Evolutionary conservation across 1,140 invertebrate genomes (phyloP), one percentile per base, ranked within the genome.

Genomic region (Alviniconcha marisindica): DNA sequence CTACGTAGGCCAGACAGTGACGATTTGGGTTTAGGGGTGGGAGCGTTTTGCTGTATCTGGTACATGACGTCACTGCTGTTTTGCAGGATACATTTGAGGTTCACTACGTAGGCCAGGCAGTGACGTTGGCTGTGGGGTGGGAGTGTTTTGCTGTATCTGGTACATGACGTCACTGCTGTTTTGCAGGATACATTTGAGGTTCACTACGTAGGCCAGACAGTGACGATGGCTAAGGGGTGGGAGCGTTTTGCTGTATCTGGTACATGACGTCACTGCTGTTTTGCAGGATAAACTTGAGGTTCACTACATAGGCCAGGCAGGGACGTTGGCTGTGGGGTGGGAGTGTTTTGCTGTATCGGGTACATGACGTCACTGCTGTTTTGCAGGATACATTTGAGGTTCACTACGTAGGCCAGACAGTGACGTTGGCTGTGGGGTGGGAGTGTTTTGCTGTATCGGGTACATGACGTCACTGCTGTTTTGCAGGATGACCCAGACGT

Each of bases 201-300:
- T 10, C 24, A 83, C 69, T 56, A 74, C 40, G 81, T 77, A 21
- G 79, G 79, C 0, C 84, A 86, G 48, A 54, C 83, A 38, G 33
- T 82, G 28, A 85, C 83, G 2, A 24, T 87, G 36, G n/a, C n/a
- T n/a, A n/a, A n/a, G 51, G 33, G n/a, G 71, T 73, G 31, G 84
- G 87, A 18, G 73, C 83, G 48, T 51, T 51, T 51, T 51, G 7
- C 18, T 7, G 7, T 7, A 51, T 51, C 7, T 51, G 48, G 48
- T 66, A 21, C 60, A n/a, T n/a, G n/a, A n/a, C n/a, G n/a, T n/a
- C n/a, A n/a, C n/a, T n/a, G n/a, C n/a, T n/a, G n/a, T 51, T 7
- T 36, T 73, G 5, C 54, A 77, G 83, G 51, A 3, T 10, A 0
- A 42, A 0, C 40, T 21, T 1, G 76, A 71, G 38, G 51, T 66